phyloP scores from a whole-genome alignment of 92 coral and sea anemone genomes.

The Umimayanthus kanabou region DNA sequence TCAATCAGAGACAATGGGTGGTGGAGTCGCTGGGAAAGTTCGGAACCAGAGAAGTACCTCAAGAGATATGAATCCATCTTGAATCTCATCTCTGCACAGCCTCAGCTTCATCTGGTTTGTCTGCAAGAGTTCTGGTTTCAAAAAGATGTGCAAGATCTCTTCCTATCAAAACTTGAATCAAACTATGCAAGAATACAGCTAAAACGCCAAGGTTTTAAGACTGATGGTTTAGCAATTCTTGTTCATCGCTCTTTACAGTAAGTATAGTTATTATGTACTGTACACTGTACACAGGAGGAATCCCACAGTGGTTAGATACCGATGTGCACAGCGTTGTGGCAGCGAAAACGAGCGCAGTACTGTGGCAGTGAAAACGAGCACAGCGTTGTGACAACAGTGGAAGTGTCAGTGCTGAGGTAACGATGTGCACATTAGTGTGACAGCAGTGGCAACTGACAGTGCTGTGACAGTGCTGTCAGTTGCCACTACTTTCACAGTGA shows the following conservation, averaged over 20 bases:
- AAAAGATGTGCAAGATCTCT: slow-evolving; percentile 80
- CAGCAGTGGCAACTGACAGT: too few relatives aligned
- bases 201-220: slow-evolving; percentile 85
- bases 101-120: slow-evolving; percentile 76
- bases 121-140: slow-evolving; percentile 97
- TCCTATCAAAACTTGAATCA: slow-evolving; percentile 70
- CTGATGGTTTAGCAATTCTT: slow-evolving; percentile 95
- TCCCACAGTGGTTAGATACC: too few relatives aligned
- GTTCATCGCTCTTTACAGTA: slow-evolving; percentile 84
- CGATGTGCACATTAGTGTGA: too few relatives aligned
- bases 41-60: slow-evolving; percentile 80
- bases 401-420: too few relatives aligned
- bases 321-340: too few relatives aligned
- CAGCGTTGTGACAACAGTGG: too few relatives aligned
- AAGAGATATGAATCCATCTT: slow-evolving; percentile 75
- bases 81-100: slow-evolving; percentile 70
- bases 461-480: too few relatives aligned
- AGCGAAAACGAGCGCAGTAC: too few relatives aligned
- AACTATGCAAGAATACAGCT: slow-evolving; percentile 84
- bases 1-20: slow-evolving; percentile 60
- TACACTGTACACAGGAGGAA: too few relatives aligned
- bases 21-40: slow-evolving; percentile 88
- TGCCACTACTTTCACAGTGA: too few relatives aligned
- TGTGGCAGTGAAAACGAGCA: too few relatives aligned
- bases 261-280: background rate